These are phyloP conservation scores for Siniperca knerii DNA, from an alignment of 2,113 vertebrate species.

Conservation along the genomic window DNA sequence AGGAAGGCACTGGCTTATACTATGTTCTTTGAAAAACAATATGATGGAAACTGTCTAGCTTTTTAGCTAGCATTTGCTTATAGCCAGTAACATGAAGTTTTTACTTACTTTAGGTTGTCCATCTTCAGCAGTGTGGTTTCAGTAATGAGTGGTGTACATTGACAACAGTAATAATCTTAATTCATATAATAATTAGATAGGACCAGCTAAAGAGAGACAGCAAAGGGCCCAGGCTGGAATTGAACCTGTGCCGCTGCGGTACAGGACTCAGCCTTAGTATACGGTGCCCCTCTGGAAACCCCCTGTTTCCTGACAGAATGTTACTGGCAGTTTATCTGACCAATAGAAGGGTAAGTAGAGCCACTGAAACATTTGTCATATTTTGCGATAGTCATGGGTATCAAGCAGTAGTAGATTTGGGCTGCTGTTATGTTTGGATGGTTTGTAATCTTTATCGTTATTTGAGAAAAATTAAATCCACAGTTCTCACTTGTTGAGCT, in stretches of 20 bases:
- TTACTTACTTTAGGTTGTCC: background rate
- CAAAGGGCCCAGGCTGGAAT: too few species aligned
- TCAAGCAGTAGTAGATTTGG: background rate
- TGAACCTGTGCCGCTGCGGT: too few species aligned
- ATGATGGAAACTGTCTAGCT: background rate
- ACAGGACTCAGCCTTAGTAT: too few species aligned
- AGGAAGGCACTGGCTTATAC: too few species aligned
- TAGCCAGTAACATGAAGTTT: background rate
- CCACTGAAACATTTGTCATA: background rate
- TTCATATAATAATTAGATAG: too few species aligned
- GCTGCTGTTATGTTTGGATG: background rate
- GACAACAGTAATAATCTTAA: background rate
- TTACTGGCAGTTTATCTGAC: background rate
- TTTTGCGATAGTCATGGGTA: background rate
- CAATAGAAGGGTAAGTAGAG: background rate
- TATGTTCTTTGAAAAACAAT: background rate
- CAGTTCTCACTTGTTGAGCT: background rate
- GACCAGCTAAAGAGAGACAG: too few species aligned
- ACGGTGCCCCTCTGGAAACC: too few species aligned
- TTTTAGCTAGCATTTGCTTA: background rate
- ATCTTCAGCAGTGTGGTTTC: background rate
- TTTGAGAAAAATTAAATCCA: background rate
- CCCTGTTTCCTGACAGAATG: background rate
- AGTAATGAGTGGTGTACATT: background rate
- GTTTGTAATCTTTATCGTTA: too few species aligned